phyloP scores from a whole-genome alignment of 2,113 vertebrate genomes.

The Aleadryas rufinucha region DNA sequence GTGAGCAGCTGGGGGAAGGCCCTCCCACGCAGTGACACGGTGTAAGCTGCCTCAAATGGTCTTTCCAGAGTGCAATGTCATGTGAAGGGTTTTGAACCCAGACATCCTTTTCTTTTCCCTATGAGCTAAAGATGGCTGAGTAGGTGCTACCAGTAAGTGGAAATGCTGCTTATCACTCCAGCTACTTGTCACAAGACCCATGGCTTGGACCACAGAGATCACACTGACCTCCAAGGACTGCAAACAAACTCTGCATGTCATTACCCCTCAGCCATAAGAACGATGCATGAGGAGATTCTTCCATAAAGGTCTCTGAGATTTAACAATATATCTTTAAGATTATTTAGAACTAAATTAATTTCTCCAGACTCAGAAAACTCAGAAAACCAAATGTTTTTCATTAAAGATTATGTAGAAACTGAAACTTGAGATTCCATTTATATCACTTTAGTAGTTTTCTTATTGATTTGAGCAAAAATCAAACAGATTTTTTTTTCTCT shows the following conservation, averaged over 20 bases:
- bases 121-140: neutral
- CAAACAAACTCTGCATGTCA: accelerated
- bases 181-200: neutral
- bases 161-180: neutral
- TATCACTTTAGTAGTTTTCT: neutral
- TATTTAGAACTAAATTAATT: neutral
- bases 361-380: neutral
- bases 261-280: neutral
- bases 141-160: neutral
- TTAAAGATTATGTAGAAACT: neutral
- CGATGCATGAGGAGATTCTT: accelerated
- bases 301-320: neutral
- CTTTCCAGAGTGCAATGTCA: neutral
- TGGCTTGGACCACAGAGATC: neutral
- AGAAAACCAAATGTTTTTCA: neutral
- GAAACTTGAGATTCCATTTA: neutral
- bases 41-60: neutral
- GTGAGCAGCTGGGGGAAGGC: neutral
- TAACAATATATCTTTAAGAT: neutral
- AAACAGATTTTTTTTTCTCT: neutral
- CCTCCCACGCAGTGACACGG: accelerated
- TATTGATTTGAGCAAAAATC: neutral
- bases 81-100: neutral
- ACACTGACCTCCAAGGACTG: neutral
- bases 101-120: neutral